Evolutionary conservation across 1,140 invertebrate species (phyloP).

Genomic region (Plectrocnemia conspersa): DNA sequence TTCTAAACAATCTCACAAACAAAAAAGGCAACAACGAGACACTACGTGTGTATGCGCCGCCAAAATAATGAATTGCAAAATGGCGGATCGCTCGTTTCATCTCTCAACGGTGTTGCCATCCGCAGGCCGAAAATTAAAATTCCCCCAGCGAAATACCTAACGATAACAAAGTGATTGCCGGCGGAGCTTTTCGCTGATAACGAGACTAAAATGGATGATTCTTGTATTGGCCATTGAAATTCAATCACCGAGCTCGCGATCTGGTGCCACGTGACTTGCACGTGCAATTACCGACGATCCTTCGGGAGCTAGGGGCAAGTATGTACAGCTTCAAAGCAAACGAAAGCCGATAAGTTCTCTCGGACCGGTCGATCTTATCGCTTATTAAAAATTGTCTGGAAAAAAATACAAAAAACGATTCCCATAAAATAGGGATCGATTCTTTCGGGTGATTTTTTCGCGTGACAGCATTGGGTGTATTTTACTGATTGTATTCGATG

Average conservation of each 20-base stretch:
- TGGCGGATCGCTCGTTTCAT: neutral
- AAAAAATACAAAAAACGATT: too few relatives aligned
- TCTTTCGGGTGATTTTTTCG: too few relatives aligned
- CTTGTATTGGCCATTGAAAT: slow-evolving; percentile 26
- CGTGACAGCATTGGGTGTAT: too few relatives aligned
- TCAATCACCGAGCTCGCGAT: slow-evolving; percentile 29
- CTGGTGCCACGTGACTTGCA: slow-evolving; percentile 28
- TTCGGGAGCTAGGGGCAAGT: too few relatives aligned
- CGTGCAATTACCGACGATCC: slow-evolving; percentile 23
- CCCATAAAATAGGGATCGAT: too few relatives aligned
- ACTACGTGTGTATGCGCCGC: neutral
- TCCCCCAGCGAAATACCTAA: slow-evolving; percentile 27
- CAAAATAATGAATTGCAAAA: neutral
- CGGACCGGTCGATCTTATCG: too few relatives aligned
- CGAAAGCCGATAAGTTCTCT: too few relatives aligned
- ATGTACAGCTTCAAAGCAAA: too few relatives aligned
- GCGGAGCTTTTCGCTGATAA: slow-evolving; percentile 22
- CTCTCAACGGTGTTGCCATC: neutral
- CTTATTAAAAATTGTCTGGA: too few relatives aligned
- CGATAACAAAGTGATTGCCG: slow-evolving; percentile 32
- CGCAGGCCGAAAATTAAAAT: slow-evolving; percentile 27
- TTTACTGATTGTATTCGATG: too few relatives aligned
- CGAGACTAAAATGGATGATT: slow-evolving; percentile 29
- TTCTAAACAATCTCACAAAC: neutral
- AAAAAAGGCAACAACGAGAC: neutral